phyloP scores from a whole-genome alignment of 2,888 invertebrate genomes.

The Tachina fera region DNA sequence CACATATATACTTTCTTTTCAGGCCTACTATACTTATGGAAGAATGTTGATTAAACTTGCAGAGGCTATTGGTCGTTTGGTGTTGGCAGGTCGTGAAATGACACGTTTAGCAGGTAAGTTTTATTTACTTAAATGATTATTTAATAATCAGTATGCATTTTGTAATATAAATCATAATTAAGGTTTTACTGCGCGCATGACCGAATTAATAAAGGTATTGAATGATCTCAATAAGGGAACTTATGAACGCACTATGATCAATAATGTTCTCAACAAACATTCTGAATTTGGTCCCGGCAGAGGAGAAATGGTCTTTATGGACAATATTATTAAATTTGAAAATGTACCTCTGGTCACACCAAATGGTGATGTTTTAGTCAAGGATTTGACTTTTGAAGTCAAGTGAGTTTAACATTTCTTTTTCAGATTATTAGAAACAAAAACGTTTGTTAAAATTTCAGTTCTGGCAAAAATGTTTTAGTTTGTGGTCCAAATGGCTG shows the following conservation, averaged over 20 bases:
- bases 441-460: constrained; percentile 73
- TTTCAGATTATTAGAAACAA: background rate
- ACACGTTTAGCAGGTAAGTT: constrained; percentile 92
- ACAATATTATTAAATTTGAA: constrained; percentile 95
- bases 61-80: constrained; percentile 97
- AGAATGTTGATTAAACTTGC: constrained; percentile 92
- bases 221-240: constrained; percentile 91
- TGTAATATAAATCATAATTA: background rate
- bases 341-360: constrained; percentile 98
- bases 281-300: constrained; percentile 87
- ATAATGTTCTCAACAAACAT: constrained; percentile 79
- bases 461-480: constrained; percentile 97
- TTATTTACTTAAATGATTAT: too few species aligned
- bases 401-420: constrained; percentile 82
- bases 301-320: constrained; percentile 91
- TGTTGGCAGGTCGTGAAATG: constrained; percentile 97
- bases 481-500: constrained; percentile 99
- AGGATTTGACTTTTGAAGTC: constrained; percentile 95
- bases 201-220: constrained; percentile 93
- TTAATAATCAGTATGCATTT: background rate
- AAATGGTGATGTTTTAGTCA: constrained; percentile 96
- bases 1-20: constrained; percentile 41
- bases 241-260: constrained; percentile 86
- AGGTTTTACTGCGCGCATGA: constrained; percentile 94
- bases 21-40: constrained; percentile 98